phyloP scores from a whole-genome alignment of 2,888 invertebrate species.

The Crocallis elinguaria region DNA sequence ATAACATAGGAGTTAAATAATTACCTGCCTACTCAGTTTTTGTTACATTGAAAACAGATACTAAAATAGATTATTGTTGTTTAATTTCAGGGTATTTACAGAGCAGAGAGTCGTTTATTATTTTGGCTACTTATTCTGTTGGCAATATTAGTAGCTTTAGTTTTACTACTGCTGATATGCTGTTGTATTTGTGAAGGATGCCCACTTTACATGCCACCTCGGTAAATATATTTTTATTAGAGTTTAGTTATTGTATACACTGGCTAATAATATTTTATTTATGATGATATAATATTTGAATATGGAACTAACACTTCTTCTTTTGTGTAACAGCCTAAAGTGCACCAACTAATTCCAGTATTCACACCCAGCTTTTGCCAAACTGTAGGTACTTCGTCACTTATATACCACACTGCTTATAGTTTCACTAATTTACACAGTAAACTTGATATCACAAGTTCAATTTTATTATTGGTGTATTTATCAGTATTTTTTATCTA shows the following conservation, averaged over 20 bases:
- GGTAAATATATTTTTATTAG: conserved; percentile 72
- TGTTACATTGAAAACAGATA: neutral
- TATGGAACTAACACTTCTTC: conserved; percentile 50
- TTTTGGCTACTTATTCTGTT: conserved; percentile 92
- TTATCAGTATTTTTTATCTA: neutral
- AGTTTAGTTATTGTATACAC: conserved; percentile 22
- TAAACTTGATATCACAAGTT: neutral
- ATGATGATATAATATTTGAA: conserved; percentile 9
- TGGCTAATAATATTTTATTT: neutral
- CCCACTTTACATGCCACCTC: conserved; percentile 91
- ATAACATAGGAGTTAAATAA: no score
- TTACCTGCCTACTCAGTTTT: no score
- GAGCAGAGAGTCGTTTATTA: conserved; percentile 88
- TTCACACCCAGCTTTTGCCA: conserved; percentile 62
- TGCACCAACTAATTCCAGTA: conserved; percentile 72
- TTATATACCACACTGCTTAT: neutral
- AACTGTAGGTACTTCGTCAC: conserved; percentile 55
- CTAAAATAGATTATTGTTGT: conserved; percentile 8
- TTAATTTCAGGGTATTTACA: conserved; percentile 87
- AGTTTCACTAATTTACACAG: neutral
- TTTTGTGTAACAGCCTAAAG: conserved; percentile 71
- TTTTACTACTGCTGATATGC: conserved; percentile 88
- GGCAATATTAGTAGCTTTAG: conserved; percentile 89
- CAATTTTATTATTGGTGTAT: neutral
- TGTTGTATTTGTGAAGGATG: conserved; percentile 95